Base-by-base conservation (phyloP, 2,888 invertebrate species). In the Argyresthia goedartella region DNA sequence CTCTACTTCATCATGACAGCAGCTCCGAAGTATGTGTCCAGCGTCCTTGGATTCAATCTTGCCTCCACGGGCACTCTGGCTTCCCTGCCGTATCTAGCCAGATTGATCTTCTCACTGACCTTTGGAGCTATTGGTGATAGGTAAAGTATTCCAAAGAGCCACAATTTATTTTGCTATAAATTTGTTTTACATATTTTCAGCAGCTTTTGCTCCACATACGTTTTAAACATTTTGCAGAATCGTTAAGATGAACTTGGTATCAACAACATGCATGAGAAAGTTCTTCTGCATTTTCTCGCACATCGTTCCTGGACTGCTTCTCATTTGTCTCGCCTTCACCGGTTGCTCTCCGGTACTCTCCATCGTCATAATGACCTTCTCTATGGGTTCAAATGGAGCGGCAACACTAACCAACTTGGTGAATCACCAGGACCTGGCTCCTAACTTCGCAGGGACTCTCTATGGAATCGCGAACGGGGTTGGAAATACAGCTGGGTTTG, bases 1-100 rank as follows among this genome's bases (percentile, higher is more conserved):
- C 69, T 94, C 33, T 93, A 91, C 71, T 92, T 94, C 66, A 88
- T 93, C 50, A 89, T 93, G 75, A 93, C 92, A 0, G 91, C 91
- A 41, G 92, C 93, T 48, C 93, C 93, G 7, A 91, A 92, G 60
- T 94, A 91, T 66, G 87, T 93, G 63, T 91, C 92, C 44, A 91
- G 91, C 60, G 89, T 92, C 0, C 73, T 94, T 45, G 92, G 92
- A 7, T 93, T 93, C 64, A 88, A 92, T 62, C 66, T 94, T 14
- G 86, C 91, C 0, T 89, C 91, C 35, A 92, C 93, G 10, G 93
- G 94, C n/a, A 76, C 91, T 1, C 80, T 93, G 45, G 91, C 93
- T 1, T 89, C 92, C 1, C 65, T 93, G 49, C 94, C 94, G 0
- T 93, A 94, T 69, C 81, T 92, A 14, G 91, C 91, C 0, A 88